Percentiles rank a stretch among this genome's conserved stretches.
phyloP scores from a whole-genome alignment of 2,888 invertebrate species.

The Chrysopilus asiliformis region DNA sequence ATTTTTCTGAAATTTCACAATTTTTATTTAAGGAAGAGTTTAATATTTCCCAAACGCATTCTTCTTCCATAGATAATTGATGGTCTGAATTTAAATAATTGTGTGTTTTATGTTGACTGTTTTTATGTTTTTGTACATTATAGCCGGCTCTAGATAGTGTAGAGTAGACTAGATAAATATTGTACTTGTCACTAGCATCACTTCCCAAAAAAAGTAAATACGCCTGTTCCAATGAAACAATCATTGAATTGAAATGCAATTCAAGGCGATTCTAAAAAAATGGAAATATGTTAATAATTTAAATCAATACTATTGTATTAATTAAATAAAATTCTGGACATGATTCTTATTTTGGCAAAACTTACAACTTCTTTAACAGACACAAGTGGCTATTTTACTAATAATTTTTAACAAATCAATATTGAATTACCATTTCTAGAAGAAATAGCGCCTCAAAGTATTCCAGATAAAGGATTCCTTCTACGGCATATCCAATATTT shows the following conservation, averaged over 20 bases:
- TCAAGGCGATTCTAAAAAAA: slow-evolving; percentile 27
- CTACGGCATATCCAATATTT: slow-evolving; percentile 24
- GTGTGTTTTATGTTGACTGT: slow-evolving; percentile 11
- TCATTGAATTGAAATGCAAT: slow-evolving; percentile 21
- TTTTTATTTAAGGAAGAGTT: slow-evolving; percentile 19
- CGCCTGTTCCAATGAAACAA: slow-evolving; percentile 29
- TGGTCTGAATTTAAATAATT: neutral
- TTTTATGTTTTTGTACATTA: slow-evolving; percentile 24
- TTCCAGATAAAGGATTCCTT: slow-evolving; percentile 25
- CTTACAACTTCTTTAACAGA: no score
- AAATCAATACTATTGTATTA: neutral
- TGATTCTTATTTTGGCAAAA: slow-evolving; percentile 4
- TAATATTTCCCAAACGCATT: slow-evolving; percentile 29
- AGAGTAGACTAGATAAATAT: slow-evolving; percentile 29
- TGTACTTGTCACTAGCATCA: slow-evolving; percentile 19
- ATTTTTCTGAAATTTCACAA: slow-evolving; percentile 17
- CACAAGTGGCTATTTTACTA: no score
- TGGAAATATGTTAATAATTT: neutral
- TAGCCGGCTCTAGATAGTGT: slow-evolving; percentile 28
- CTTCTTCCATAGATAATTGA: slow-evolving; percentile 12
- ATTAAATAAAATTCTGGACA: neutral
- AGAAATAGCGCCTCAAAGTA: slow-evolving; percentile 29
- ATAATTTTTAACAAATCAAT: neutral
- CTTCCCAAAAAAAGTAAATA: slow-evolving; percentile 28
- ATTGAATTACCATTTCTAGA: slow-evolving; percentile 24